Percentiles rank a stretch among this genome's conserved stretches.
phyloP scores from a whole-genome alignment of 1,140 invertebrate species.

The Euwallacea fornicatus region DNA sequence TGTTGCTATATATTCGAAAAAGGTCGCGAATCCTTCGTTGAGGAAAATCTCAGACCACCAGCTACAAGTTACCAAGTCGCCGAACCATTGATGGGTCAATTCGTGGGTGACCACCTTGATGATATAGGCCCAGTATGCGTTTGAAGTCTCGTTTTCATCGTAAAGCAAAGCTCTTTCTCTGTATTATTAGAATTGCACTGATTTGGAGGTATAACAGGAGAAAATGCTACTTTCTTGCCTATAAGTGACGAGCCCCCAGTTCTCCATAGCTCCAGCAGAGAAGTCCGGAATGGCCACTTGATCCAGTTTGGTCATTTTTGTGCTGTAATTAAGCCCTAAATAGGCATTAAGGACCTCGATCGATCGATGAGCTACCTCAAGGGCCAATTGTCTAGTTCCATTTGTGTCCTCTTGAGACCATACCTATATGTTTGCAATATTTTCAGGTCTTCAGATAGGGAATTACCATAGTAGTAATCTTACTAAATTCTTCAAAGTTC shows the following conservation, averaged over 20 bases:
- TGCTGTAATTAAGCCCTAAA: conserved; percentile 29
- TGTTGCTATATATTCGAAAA: conserved; percentile 66
- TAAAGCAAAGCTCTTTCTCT: conserved; percentile 78
- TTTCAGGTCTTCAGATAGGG: background rate
- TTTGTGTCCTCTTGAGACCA: conserved; percentile 28
- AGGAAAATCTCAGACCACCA: conserved; percentile 95
- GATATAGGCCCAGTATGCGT: conserved; percentile 73
- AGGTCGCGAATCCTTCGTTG: conserved; percentile 90
- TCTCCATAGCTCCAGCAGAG: conserved; percentile 93
- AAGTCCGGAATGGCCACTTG: conserved; percentile 85
- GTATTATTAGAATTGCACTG: background rate
- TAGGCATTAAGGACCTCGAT: conserved; percentile 31
- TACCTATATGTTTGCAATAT: conserved; percentile 14
- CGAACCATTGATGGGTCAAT: conserved; percentile 91
- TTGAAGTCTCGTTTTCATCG: conserved; percentile 67
- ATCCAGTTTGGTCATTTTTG: conserved; percentile 31
- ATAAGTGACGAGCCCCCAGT: conserved; percentile 86
- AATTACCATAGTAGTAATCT: background rate
- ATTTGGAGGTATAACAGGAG: background rate
- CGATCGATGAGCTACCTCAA: conserved; percentile 24
- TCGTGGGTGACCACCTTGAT: conserved; percentile 85
- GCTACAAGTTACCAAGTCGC: conserved; percentile 82
- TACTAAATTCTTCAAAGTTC: conserved; percentile 1
- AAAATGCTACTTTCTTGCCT: conserved; percentile 50
- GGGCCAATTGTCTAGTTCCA: conserved; percentile 18